Percentiles rank a stretch among this genome's conserved stretches.
phyloP scores from a whole-genome alignment of 2,113 vertebrate genomes.

The Triplophysa rosa region DNA sequence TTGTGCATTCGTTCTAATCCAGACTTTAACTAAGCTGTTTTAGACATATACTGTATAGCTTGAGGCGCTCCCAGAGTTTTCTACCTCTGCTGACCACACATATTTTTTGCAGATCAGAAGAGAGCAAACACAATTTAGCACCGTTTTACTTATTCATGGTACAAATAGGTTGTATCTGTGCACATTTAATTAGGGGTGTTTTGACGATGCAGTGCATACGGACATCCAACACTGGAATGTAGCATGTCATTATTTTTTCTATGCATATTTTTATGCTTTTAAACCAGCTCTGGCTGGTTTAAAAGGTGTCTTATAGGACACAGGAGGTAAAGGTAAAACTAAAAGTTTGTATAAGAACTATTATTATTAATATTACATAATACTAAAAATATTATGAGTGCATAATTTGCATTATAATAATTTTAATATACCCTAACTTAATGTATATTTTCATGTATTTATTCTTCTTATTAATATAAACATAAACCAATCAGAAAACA shows the following conservation, averaged over 20 bases:
- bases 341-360: too few species aligned
- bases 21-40: slow-evolving; percentile 13
- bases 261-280: background rate
- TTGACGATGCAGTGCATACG: background rate
- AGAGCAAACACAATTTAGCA: slow-evolving; percentile 2
- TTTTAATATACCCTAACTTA: too few species aligned
- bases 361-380: too few species aligned
- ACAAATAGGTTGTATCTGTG: background rate
- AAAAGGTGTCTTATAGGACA: too few species aligned
- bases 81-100: background rate
- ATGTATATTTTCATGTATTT: too few species aligned
- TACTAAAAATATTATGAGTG: too few species aligned
- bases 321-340: too few species aligned
- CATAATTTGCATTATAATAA: too few species aligned
- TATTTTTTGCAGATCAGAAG: slow-evolving; percentile 14
- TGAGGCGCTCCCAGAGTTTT: background rate
- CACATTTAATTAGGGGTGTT: background rate
- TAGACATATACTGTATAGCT: background rate
- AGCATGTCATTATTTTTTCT: background rate
- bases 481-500: too few species aligned
- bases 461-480: too few species aligned
- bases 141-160: slow-evolving; percentile 8
- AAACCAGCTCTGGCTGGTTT: background rate
- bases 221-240: background rate
- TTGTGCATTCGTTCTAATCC: background rate